A percentile compares a stretch with the other conserved stretches of the same genome.
These are phyloP conservation scores for Pseudolaguvia tuberculata DNA, from an alignment of 2,113 vertebrate species.

Conservation along the genomic window DNA sequence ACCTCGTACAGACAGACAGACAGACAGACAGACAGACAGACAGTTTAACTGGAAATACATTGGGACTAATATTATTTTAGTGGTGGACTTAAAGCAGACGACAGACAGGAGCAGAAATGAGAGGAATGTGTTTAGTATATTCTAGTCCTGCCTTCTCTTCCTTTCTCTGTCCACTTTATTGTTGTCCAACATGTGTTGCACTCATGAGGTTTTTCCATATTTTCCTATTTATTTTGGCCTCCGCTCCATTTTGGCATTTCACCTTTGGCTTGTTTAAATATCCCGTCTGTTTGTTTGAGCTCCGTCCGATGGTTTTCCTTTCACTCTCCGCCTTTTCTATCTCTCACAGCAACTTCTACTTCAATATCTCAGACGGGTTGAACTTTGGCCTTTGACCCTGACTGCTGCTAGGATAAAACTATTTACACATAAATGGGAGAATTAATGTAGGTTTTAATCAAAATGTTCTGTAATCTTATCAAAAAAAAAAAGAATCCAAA, in stretches of 20 bases:
- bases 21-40: background rate
- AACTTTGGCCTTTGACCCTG: conserved; percentile 32
- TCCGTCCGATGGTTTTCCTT: conserved; percentile 37
- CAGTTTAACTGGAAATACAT: background rate
- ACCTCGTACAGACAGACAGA: background rate
- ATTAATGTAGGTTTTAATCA: conserved; percentile 3
- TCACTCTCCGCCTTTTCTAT: conserved; percentile 25
- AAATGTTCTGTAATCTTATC: background rate
- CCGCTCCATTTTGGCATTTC: conserved; percentile 39
- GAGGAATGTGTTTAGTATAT: conserved; percentile 32
- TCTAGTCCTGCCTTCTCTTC: conserved; percentile 30
- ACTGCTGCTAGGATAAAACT: conserved; percentile 33
- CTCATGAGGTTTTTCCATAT: conserved; percentile 27
- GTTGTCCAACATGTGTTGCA: conserved; percentile 36
- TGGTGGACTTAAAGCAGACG: conserved; percentile 29
- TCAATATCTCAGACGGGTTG: conserved; percentile 36
- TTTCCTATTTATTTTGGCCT: conserved; percentile 50
- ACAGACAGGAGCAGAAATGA: conserved; percentile 21
- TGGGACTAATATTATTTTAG: conserved; percentile 33
- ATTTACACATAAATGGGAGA: conserved; percentile 7
- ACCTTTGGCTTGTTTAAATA: conserved; percentile 49
- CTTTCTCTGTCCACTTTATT: conserved; percentile 27
- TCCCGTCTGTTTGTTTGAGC: conserved; percentile 36
- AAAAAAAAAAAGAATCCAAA: too few relatives aligned
- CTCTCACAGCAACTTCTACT: conserved; percentile 48